Evolutionary conservation across 2,797 vertebrate species (phyloP).

Genomic region (Macroramphosus scolopax): DNA sequence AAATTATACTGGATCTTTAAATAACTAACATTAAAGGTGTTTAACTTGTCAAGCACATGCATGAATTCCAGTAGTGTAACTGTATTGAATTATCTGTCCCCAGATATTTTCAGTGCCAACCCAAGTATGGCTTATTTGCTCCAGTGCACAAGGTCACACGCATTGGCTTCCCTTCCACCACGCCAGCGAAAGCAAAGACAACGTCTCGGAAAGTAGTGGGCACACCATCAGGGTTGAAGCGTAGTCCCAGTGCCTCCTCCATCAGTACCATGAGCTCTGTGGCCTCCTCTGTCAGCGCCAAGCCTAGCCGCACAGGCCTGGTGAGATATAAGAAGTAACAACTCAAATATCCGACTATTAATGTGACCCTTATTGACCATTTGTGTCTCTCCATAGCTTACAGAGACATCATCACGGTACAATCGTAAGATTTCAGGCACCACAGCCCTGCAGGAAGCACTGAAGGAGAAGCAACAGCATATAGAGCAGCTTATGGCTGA

Average conservation of each 20-base stretch:
- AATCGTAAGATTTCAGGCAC: conserved; percentile 96
- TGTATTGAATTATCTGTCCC: conserved; percentile 24
- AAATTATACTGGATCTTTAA: conserved; percentile 1
- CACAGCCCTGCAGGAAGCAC: conserved; percentile 94
- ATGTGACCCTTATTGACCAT: not conserved
- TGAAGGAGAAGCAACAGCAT: conserved; percentile 99
- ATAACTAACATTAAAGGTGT: not conserved
- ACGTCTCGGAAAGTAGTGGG: conserved; percentile 83
- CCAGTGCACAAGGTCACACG: conserved; percentile 97
- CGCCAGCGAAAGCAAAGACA: conserved; percentile 92
- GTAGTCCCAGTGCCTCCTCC: conserved; percentile 94
- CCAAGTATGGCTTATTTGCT: conserved; percentile 95
- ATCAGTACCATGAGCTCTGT: conserved; percentile 96
- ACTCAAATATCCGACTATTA: not conserved
- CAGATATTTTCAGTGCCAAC: conserved; percentile 98
- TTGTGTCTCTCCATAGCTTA: conserved; percentile 80
- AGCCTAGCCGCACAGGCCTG: conserved; percentile 96
- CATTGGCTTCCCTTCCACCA: conserved; percentile 97
- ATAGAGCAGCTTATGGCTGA: conserved; percentile 97
- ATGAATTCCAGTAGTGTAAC: conserved; percentile 3
- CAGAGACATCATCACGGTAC: conserved; percentile 96
- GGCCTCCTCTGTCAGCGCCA: conserved; percentile 93
- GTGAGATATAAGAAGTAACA: conserved; percentile 79
- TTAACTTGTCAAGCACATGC: not conserved
- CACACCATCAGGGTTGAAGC: conserved; percentile 84